Conservation (phyloP, 2,797 vertebrate species). For the Lophotriccus pileatus region DNA sequence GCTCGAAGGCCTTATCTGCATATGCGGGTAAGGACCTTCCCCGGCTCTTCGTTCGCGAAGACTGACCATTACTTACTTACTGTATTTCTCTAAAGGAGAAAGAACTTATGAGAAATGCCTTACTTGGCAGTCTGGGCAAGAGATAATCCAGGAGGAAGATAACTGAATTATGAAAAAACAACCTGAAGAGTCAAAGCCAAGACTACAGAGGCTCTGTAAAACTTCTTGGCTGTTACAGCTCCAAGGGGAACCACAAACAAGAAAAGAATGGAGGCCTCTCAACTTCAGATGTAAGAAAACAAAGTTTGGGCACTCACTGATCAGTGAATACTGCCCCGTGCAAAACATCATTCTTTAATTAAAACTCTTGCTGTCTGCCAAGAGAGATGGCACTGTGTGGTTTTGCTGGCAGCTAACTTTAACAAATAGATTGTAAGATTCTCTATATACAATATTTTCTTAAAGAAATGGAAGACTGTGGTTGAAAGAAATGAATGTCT, state of each 20-base stretch:
- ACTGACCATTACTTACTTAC: no score
- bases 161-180: neutral
- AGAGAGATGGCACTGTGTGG: neutral
- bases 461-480: neutral
- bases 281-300: neutral
- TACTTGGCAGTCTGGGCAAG: neutral
- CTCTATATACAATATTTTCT: neutral
- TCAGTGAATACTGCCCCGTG: neutral
- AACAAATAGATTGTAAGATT: neutral
- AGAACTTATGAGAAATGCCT: neutral
- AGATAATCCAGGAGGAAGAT: neutral
- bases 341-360: slow-evolving; percentile 3
- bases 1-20: no score
- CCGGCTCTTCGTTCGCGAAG: no score
- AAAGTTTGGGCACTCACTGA: neutral
- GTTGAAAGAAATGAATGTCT: neutral
- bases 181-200: neutral
- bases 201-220: neutral
- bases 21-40: no score
- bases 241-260: neutral
- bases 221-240: neutral
- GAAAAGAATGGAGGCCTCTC: neutral
- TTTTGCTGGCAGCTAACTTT: neutral
- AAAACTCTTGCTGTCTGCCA: neutral
- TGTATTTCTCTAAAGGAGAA: neutral